These are phyloP conservation scores for Zalophus californianus DNA, from an alignment of 2,797 vertebrate genomes.

Conservation along the genomic window DNA sequence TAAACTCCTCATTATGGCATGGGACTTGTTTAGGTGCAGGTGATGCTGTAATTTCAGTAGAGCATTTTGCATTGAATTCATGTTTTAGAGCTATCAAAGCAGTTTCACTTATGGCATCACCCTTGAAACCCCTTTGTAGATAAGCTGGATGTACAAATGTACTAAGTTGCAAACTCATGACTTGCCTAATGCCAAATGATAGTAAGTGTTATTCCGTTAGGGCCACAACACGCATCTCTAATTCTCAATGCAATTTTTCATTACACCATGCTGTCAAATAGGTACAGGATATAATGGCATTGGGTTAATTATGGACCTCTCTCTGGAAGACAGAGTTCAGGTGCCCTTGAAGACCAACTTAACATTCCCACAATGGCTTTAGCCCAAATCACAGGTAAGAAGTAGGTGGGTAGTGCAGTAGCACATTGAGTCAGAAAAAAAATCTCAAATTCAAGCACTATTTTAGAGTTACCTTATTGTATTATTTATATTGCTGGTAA, in stretches of 20 bases:
- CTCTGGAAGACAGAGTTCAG: neutral
- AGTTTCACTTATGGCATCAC: neutral
- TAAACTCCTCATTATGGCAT: neutral
- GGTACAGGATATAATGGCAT: neutral
- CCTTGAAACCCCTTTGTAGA: neutral
- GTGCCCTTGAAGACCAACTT: neutral
- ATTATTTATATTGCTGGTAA: neutral
- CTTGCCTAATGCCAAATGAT: neutral
- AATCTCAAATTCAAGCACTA: neutral
- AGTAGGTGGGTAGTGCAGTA: rapidly evolving
- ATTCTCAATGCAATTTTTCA: neutral
- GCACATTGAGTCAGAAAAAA: neutral
- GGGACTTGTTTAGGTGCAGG: rapidly evolving
- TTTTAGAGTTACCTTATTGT: neutral
- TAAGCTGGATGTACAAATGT: neutral
- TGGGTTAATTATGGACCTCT: neutral
- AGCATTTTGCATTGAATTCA: neutral
- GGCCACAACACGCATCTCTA: neutral
- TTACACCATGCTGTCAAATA: too few species aligned
- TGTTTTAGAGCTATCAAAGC: neutral
- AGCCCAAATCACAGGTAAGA: neutral
- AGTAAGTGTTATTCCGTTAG: neutral
- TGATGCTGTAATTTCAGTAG: neutral
- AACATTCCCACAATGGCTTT: neutral
- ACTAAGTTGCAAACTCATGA: neutral